phyloP scores from a whole-genome alignment of 2,797 vertebrate genomes.

The Etheostoma perlongum region DNA sequence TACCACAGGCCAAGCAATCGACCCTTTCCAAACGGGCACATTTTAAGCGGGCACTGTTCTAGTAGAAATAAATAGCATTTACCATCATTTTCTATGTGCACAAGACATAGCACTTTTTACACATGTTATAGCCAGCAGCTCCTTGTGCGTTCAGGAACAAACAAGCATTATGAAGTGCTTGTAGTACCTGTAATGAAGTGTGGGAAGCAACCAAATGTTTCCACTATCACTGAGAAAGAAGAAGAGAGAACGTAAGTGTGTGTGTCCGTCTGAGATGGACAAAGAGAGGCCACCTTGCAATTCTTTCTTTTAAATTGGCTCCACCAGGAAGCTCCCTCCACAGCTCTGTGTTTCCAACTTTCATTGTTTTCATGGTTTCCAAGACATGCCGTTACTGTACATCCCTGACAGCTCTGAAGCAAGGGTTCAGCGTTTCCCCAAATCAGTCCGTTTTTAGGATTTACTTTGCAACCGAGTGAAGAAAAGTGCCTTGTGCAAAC shows the following conservation, averaged over 20 bases:
- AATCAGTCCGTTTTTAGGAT: background rate
- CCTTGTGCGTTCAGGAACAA: constrained; percentile 32
- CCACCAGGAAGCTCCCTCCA: constrained; percentile 4
- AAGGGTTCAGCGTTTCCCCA: constrained; percentile 2
- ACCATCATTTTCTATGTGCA: background rate
- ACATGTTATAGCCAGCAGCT: constrained; percentile 45
- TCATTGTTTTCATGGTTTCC: background rate
- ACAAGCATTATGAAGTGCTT: constrained; percentile 38
- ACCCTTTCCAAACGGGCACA: too few species aligned
- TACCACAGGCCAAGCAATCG: too few species aligned
- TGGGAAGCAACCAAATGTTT: constrained; percentile 40
- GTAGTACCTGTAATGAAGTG: constrained; percentile 39
- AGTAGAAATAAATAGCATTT: background rate
- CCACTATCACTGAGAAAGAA: constrained; percentile 7
- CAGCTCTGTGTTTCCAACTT: background rate
- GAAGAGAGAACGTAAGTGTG: constrained; percentile 16
- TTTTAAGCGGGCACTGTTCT: too few species aligned
- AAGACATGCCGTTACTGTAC: background rate
- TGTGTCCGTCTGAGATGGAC: background rate
- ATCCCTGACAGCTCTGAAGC: background rate
- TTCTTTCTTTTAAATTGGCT: constrained; percentile 21
- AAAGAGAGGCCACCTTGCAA: background rate
- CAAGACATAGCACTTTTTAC: too few species aligned
- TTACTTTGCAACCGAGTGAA: background rate
- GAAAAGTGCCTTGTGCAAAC: background rate